Conservation (phyloP, 2,888 invertebrate species). For the Drosophila limbata region DNA sequence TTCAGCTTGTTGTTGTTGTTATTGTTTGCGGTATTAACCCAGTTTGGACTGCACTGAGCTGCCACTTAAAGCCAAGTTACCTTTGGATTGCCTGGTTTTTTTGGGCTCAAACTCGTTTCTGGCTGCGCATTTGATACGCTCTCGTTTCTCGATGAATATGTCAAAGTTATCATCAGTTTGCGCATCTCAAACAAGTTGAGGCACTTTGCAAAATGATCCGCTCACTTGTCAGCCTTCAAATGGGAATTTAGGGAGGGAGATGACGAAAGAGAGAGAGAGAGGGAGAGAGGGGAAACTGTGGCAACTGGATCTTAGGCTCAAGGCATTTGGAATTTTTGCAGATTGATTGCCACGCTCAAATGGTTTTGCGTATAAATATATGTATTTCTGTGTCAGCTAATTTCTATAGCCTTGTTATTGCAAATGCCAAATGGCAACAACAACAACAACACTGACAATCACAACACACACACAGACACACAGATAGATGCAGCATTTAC, state of each 20-base stretch:
- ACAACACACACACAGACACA: slow-evolving; percentile 4
- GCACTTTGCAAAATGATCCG: slow-evolving; percentile 40
- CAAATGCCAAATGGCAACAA: slow-evolving; percentile 36
- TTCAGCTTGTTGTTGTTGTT: background rate
- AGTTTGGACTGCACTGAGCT: slow-evolving; percentile 44
- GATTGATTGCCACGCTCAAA: slow-evolving; percentile 58
- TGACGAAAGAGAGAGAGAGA: background rate
- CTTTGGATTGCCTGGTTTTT: slow-evolving; percentile 17
- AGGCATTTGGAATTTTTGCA: slow-evolving; percentile 39
- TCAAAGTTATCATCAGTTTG: slow-evolving; percentile 61
- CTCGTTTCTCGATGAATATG: slow-evolving; percentile 60
- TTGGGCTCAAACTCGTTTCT: slow-evolving; percentile 49
- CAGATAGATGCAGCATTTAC: slow-evolving; percentile 50
- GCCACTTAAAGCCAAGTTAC: slow-evolving; percentile 22
- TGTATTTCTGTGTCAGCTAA: slow-evolving; percentile 58
- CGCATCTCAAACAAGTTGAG: slow-evolving; percentile 55
- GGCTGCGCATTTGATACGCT: slow-evolving; percentile 40
- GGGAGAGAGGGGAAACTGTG: background rate
- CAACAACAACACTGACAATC: slow-evolving; percentile 11
- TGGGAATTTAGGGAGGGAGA: background rate
- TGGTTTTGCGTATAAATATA: slow-evolving; percentile 13
- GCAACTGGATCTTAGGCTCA: slow-evolving; percentile 31
- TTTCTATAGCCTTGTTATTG: slow-evolving; percentile 63
- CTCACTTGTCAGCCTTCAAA: slow-evolving; percentile 54
- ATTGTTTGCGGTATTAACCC: slow-evolving; percentile 33